Evolutionary conservation across 2,797 vertebrate species (phyloP).

Genomic region (Lithobates pipiens): DNA sequence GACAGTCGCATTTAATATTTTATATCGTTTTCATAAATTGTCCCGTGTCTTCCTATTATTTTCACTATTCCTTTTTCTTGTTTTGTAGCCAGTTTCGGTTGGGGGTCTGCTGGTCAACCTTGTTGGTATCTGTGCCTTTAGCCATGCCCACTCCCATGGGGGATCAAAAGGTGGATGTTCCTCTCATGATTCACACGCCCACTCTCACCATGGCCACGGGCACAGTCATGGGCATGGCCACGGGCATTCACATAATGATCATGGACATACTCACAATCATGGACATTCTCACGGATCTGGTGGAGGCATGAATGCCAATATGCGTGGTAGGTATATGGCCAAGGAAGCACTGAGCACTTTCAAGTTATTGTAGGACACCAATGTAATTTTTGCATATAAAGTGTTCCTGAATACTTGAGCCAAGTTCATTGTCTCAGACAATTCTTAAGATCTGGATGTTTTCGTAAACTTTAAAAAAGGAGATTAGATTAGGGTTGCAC

Average conservation of each 20-base stretch:
- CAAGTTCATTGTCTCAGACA: too few species aligned
- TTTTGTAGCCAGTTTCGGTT: conserved; percentile 90
- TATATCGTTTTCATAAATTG: too few species aligned
- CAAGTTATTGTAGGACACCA: not conserved
- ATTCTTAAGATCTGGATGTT: too few species aligned
- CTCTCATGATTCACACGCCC: conserved; percentile 81
- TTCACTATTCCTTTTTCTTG: not conserved
- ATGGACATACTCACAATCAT: conserved; percentile 79
- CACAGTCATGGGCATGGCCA: conserved; percentile 72
- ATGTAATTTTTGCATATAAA: too few species aligned
- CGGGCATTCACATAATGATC: conserved; percentile 79
- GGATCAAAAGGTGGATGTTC: conserved; percentile 81
- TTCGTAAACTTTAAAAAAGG: too few species aligned
- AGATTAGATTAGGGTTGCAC: too few species aligned
- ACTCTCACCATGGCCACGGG: conserved; percentile 80
- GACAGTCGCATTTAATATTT: too few species aligned
- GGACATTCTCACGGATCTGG: conserved; percentile 81
- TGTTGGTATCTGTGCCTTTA: conserved; percentile 97
- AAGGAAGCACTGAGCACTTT: not conserved
- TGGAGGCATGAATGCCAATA: conserved; percentile 96
- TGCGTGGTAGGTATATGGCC: conserved; percentile 85
- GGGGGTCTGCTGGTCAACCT: conserved; percentile 96
- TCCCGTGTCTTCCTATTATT: not conserved
- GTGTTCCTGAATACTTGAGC: not conserved
- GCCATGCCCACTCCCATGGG: conserved; percentile 89